Percentiles rank a stretch among this genome's conserved stretches.
These are phyloP conservation scores for Microctenopoma stevenorrisi DNA, from an alignment of 2,797 vertebrate species.

Conservation along the genomic window DNA sequence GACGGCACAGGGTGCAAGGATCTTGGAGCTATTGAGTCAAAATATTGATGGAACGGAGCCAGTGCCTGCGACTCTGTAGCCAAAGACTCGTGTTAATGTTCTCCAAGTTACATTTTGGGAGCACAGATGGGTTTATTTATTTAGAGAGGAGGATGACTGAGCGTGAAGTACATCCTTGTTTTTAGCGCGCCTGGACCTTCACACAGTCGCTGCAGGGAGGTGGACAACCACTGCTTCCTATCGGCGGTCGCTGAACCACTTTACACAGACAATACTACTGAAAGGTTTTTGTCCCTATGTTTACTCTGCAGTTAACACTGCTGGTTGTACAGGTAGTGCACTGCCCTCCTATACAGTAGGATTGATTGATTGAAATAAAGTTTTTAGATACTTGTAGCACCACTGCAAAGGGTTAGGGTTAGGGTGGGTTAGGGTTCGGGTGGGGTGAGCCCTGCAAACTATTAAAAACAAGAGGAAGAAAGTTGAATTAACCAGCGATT, in stretches of 20 bases:
- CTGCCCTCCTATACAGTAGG: constrained; percentile 9
- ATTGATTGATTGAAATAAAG: constrained; percentile 1
- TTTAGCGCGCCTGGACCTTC: constrained; percentile 29
- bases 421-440: no score
- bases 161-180: constrained; percentile 35
- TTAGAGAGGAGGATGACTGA: constrained; percentile 36
- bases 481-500: no score
- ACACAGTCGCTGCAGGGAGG: constrained; percentile 21
- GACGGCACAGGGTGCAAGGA: constrained; percentile 50
- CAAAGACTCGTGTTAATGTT: constrained; percentile 62
- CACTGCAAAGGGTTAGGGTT: no score
- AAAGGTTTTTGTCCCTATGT: constrained; percentile 10
- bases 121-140: constrained; percentile 52
- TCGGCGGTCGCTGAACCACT: constrained; percentile 4
- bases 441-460: no score
- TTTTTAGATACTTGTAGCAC: no score
- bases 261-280: constrained; percentile 1
- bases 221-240: constrained; percentile 11
- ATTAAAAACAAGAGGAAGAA: no score
- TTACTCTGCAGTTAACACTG: constrained; percentile 6
- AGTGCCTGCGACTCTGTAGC: constrained; percentile 58
- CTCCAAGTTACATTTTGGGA: constrained; percentile 64
- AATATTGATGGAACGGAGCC: constrained; percentile 78
- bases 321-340: not conserved
- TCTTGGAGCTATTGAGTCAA: constrained; percentile 71